Percentiles rank a stretch among this genome's conserved stretches.
phyloP scores from a whole-genome alignment of 2,888 invertebrate genomes.

The Lutraria lutraria region DNA sequence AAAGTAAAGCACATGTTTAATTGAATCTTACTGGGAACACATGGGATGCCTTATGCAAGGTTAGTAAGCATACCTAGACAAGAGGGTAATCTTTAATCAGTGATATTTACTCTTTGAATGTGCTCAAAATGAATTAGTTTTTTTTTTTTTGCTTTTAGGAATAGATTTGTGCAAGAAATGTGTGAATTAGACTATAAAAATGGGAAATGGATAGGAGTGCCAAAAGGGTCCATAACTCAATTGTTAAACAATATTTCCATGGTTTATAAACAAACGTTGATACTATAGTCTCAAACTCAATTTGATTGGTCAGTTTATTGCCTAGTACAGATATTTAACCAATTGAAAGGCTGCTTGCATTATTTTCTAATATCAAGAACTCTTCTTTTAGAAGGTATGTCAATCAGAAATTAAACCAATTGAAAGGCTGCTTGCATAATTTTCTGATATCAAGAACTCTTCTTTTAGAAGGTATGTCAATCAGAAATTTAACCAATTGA shows the following conservation, averaged over 20 bases:
- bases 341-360: background rate
- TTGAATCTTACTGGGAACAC: background rate
- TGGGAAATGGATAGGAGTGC: no score
- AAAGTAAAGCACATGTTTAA: background rate
- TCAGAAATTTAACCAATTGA: no score
- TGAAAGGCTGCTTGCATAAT: background rate
- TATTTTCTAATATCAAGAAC: background rate
- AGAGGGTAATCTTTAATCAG: background rate
- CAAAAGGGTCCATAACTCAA: background rate
- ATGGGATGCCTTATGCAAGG: background rate
- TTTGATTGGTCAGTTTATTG: no score
- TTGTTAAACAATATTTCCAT: background rate
- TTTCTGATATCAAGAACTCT: background rate
- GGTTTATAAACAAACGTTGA: background rate
- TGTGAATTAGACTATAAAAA: no score
- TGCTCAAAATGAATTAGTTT: background rate
- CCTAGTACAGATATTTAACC: no score
- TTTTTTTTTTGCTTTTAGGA: no score
- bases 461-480: background rate
- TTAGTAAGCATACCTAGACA: background rate
- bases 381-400: background rate
- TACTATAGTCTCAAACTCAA: no score
- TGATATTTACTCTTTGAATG: background rate
- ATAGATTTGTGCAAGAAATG: background rate
- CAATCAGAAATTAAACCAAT: no score